These are phyloP conservation scores for Esperia sulphurella DNA, from an alignment of 2,888 invertebrate species.

Conservation along the genomic window DNA sequence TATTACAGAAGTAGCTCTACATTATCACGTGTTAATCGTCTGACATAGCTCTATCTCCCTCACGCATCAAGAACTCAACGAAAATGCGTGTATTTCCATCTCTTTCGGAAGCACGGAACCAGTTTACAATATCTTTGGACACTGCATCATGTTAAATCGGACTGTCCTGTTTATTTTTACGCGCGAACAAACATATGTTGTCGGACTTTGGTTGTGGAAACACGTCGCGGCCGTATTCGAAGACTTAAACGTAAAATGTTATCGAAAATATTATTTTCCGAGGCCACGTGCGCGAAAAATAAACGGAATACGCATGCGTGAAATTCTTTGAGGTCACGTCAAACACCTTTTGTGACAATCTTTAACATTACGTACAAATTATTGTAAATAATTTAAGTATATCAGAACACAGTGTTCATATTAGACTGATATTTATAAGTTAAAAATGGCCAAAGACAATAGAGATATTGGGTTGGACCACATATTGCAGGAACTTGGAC, in stretches of 20 bases:
- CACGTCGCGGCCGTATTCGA: background rate
- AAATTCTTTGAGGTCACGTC: slow-evolving; percentile 1
- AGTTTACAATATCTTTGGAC: background rate
- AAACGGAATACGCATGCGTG: slow-evolving; percentile 3
- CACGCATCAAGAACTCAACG: background rate
- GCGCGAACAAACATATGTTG: background rate
- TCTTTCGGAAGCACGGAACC: background rate
- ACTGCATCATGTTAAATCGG: background rate
- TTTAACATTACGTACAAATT: background rate
- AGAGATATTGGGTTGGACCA: slow-evolving; percentile 47
- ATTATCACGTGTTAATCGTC: background rate
- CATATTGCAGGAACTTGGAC: slow-evolving; percentile 54
- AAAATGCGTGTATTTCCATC: too few species aligned
- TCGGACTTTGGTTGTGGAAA: background rate
- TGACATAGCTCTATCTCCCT: background rate
- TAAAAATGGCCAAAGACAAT: slow-evolving; percentile 43
- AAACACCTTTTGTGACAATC: background rate
- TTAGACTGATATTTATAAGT: slow-evolving; percentile 19
- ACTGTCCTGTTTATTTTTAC: slow-evolving; percentile 7
- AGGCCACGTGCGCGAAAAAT: background rate
- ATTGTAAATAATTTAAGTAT: background rate
- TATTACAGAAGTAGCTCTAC: background rate
- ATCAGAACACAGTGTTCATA: slow-evolving; percentile 21
- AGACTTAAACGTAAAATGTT: background rate
- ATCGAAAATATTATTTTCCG: background rate